Base-by-base conservation (phyloP, 2,797 vertebrate species). In the Danio jaintianensis region DNA sequence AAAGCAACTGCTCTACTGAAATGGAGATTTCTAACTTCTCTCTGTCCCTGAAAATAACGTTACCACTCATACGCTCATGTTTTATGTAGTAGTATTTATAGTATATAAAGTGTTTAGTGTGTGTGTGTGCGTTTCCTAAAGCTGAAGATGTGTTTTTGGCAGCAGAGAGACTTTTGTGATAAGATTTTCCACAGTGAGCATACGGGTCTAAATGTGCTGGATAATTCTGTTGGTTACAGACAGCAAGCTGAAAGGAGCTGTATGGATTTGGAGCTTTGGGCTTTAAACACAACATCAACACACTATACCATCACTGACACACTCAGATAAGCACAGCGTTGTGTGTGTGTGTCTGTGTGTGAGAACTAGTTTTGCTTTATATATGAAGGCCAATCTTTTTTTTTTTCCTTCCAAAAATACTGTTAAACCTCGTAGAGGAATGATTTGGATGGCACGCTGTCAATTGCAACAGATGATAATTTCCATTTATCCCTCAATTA, bases 171-270 rank as follows among this genome's bases (percentile, higher is more conserved):
- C 40, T 56, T 56, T 70, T 61, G 56, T 52, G 66, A 78, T 52
- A 16, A 69, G n/a, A 78, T 61, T 70, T 59, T 70, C 38, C 66
- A 40, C 64, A 40, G 29, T 18, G 45, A 43, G 55, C 1, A 8
- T 15, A 50, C 50, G 45, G 66, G 55, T 59, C 66, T 78, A 42
- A 69, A 78, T 70, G 67, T 61, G 45, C 55, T 62, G 76, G 45
- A 59, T 79, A 70, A 70, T 52, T 79, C 56, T 62, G 47, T 62
- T 70, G 67, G 76, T 48, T 70, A 61, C 29, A 62, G 67, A 61
- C 53, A 78, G 55, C 55, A 7, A 59, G 64, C n/a, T 69, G 76
- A 78, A 69, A 69, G 59, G 18, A 22, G 64, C 3, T 11, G 29
- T 22, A 18, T 42, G 36, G 77, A 79, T 79, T 62, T 50, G 45